These are phyloP conservation scores for Ptychadena robeensis DNA, from an alignment of 2,797 vertebrate genomes.

Conservation along the genomic window DNA sequence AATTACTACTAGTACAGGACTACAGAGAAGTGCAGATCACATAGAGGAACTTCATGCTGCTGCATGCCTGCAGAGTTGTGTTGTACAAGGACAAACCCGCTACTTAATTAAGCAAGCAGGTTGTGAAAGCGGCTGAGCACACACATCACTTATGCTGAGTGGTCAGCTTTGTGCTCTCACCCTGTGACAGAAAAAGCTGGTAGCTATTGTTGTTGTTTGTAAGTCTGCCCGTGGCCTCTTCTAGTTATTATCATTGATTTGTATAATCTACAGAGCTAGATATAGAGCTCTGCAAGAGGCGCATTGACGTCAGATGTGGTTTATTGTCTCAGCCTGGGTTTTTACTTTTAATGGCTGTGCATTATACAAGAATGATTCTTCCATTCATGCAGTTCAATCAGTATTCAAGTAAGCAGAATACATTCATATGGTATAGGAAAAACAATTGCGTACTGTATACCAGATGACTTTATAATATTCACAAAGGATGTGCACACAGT, in stretches of 20 bases:
- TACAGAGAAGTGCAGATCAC: background rate
- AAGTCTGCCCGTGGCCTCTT: background rate
- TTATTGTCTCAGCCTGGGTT: background rate
- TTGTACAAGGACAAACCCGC: slow-evolving; percentile 34
- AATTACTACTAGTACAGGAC: background rate
- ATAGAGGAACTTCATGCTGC: background rate
- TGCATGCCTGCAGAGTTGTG: slow-evolving; percentile 1
- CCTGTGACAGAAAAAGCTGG: slow-evolving; percentile 13
- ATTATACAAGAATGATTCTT: background rate
- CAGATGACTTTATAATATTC: background rate
- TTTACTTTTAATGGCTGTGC: background rate
- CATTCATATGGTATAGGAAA: background rate
- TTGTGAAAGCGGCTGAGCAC: slow-evolving; percentile 31
- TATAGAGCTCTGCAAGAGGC: slow-evolving; percentile 18
- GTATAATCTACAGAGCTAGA: slow-evolving; percentile 23
- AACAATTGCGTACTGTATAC: background rate
- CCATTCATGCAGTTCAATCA: background rate
- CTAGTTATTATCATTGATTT: slow-evolving; percentile 29
- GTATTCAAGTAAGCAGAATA: background rate
- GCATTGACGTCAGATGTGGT: slow-evolving; percentile 39
- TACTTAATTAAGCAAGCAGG: slow-evolving; percentile 35
- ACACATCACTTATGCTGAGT: slow-evolving; percentile 42
- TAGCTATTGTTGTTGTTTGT: slow-evolving; percentile 26
- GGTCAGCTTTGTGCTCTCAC: slow-evolving; percentile 20
- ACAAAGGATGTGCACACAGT: background rate